Conservation (phyloP, 2,888 invertebrate species). For the Dyspetes luteomarginatus region DNA sequence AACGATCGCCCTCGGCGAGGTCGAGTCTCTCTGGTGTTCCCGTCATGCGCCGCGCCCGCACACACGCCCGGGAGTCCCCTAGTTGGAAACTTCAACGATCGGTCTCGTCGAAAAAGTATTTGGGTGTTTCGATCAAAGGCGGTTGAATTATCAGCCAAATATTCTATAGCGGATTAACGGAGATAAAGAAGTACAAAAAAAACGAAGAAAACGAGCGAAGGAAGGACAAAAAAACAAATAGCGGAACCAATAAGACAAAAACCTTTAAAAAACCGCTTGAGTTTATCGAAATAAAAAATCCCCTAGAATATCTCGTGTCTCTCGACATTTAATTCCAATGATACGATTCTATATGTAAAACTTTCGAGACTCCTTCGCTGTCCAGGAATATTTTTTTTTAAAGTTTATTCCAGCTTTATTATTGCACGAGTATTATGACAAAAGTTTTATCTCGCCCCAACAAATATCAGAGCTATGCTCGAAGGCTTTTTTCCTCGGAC, state of each 20-base stretch:
- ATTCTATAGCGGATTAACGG: constrained; percentile 14
- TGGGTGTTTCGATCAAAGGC: constrained; percentile 3
- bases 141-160: background rate
- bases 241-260: background rate
- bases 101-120: constrained; percentile 54
- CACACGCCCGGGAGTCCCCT: constrained; percentile 40
- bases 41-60: constrained; percentile 16
- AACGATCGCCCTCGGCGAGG: constrained; percentile 70
- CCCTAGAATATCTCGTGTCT: background rate
- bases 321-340: background rate
- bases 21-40: constrained; percentile 60
- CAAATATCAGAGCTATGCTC: background rate
- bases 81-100: constrained; percentile 74
- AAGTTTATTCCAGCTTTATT: background rate
- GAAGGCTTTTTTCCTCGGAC: background rate
- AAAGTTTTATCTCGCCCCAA: background rate
- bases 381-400: background rate
- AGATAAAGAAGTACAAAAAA: constrained; percentile 3
- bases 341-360: background rate
- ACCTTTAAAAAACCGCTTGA: background rate
- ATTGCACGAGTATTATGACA: background rate
- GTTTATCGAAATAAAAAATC: background rate
- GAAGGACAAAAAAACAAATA: constrained; percentile 1
- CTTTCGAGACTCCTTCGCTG: background rate
- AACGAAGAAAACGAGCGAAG: background rate